Conservation (phyloP, 2,113 vertebrate genomes). For the Dipodomys ordii region DNA sequence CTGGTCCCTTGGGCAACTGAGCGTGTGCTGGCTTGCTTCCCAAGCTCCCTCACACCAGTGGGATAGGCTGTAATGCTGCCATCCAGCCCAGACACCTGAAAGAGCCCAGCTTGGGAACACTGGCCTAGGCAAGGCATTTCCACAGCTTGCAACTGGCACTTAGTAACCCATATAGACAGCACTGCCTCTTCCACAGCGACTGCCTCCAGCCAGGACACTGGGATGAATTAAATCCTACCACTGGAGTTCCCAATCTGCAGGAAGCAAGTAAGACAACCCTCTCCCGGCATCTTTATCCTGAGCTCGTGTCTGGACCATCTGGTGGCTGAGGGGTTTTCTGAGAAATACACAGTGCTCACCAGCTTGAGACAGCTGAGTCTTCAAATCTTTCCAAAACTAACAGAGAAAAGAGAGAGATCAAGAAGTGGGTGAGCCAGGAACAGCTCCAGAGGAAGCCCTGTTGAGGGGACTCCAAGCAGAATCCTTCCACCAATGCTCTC, state of each 20-base stretch:
- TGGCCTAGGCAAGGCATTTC: background rate
- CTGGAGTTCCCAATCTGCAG: background rate
- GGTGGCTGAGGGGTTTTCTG: background rate
- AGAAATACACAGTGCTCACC: accelerated
- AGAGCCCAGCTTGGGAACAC: too few species aligned
- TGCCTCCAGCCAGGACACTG: background rate
- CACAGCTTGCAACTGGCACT: too few species aligned
- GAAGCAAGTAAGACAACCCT: background rate
- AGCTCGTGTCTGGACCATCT: background rate
- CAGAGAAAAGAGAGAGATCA: too few species aligned
- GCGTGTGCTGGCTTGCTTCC: accelerated
- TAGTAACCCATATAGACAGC: accelerated
- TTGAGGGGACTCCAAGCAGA: background rate
- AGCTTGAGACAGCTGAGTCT: accelerated
- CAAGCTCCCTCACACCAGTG: background rate
- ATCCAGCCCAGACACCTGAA: background rate
- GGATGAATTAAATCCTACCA: background rate
- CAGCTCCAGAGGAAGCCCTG: too few species aligned
- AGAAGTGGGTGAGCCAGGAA: accelerated
- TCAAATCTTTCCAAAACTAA: background rate
- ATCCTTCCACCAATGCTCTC: background rate
- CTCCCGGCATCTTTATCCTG: accelerated
- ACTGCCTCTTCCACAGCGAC: background rate
- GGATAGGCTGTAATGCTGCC: background rate
- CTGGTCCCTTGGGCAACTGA: background rate